phyloP scores from a whole-genome alignment of 1,140 invertebrate species.

The Zaprionus camerounensis region DNA sequence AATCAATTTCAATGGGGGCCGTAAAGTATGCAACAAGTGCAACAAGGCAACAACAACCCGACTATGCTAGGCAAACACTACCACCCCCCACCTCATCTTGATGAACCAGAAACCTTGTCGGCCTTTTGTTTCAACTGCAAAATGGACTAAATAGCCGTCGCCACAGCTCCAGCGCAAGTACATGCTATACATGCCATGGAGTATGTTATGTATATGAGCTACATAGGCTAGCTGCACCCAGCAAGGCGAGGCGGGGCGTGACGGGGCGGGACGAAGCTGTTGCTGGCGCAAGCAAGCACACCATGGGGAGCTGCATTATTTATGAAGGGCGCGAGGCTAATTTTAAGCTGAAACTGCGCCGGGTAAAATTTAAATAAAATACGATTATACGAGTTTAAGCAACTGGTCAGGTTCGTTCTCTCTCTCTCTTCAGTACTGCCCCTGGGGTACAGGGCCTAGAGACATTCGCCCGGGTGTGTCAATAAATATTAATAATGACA shows the following conservation, averaged over 20 bases:
- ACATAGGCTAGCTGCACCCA: constrained; percentile 9
- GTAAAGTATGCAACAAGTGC: constrained; percentile 68
- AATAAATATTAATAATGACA: constrained; percentile 82
- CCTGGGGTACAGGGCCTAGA: background rate
- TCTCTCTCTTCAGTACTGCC: background rate
- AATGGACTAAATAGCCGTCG: constrained; percentile 16
- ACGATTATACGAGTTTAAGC: constrained; percentile 8
- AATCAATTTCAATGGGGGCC: constrained; percentile 74
- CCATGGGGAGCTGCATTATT: constrained; percentile 69
- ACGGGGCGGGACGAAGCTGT: background rate
- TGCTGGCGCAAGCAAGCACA: constrained; percentile 59
- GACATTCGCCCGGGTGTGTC: background rate
- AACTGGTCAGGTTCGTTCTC: background rate
- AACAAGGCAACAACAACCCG: constrained; percentile 23
- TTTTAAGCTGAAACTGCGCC: constrained; percentile 36
- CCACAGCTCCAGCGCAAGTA: background rate
- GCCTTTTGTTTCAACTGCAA: constrained; percentile 42
- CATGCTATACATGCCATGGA: constrained; percentile 10
- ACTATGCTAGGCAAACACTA: background rate
- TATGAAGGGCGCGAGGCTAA: constrained; percentile 43
- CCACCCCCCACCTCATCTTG: constrained; percentile 19
- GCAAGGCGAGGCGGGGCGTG: background rate
- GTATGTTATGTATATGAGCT: constrained; percentile 3
- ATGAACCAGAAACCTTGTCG: constrained; percentile 36
- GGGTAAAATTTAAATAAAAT: constrained; percentile 36